Evolutionary conservation across 2,797 vertebrate genomes (phyloP), one percentile per base, ranked within the genome.

Genomic region (Alcedo quadribrachys): DNA sequence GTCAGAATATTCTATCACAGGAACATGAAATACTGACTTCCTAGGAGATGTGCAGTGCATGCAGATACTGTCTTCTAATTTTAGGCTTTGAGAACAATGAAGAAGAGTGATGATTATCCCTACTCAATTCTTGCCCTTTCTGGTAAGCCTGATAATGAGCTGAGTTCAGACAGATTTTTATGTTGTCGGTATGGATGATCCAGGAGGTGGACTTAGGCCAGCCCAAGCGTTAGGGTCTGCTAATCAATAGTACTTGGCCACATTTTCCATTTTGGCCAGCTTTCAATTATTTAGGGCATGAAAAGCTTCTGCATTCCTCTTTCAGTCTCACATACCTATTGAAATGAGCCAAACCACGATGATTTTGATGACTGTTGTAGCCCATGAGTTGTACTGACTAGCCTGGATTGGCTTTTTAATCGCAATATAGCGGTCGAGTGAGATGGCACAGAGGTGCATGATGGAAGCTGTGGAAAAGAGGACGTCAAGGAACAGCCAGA

Each of bases 391-490:
- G 97, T 97, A 99, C 95, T 99, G 99, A 96, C 98, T 99, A 95
- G 99, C 99, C 94, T 99, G 99, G 80, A 99, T 99, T 79, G 99
- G 99, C 97, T 98, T 99, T 98, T 99, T 99, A 95, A 99, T 99
- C 9, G 99, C 99, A 77, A 99, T 98, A 70, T 99, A 99, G 77
- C 99, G 99, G 96, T 99, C 99, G 91, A 99, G 97, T 43, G 99
- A 99, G 97, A 99, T 99, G 97, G 99, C 99, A 46, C 99, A 99
- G 81, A 99, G 98, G 90, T 99, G 99, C 98, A 99, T 99, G 96
- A 99, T 99, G 92, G 99, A 99, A 40, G 99, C 99, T 5, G 99
- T 99, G 82, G 99, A 99, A 96, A 99, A 99, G 92, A 99, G 98
- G 94, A 99, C 99, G 5, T 99, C 99, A 33, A 99, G 98, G 96